Evolutionary conservation across 2,113 vertebrate genomes (phyloP).

Genomic region (Conger conger): DNA sequence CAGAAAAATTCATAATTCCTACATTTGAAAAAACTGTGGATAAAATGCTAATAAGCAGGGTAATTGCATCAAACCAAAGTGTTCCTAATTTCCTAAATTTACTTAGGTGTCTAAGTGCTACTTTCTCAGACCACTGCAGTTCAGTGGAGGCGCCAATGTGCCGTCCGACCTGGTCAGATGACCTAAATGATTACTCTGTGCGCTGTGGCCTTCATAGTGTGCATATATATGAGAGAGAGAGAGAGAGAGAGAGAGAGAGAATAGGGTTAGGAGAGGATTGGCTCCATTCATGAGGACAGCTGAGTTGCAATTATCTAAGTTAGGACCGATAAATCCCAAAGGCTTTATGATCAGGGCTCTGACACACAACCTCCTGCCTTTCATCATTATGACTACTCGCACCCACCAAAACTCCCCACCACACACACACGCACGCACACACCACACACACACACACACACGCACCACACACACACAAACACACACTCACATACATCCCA

Average conservation of each 20-base stretch:
- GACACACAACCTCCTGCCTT: slow-evolving; percentile 78
- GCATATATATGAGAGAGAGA: slow-evolving; percentile 7
- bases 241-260: slow-evolving; percentile 29
- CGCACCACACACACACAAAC: background rate
- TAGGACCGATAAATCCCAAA: slow-evolving; percentile 76
- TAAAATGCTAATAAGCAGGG: background rate
- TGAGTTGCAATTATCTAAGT: slow-evolving; percentile 76
- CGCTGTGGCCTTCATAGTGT: slow-evolving; percentile 7
- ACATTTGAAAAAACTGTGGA: too few relatives aligned
- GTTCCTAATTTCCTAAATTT: background rate
- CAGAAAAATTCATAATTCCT: too few relatives aligned
- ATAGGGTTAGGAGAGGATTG: background rate
- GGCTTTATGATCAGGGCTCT: slow-evolving; percentile 71
- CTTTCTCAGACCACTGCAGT: background rate
- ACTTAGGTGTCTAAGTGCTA: background rate
- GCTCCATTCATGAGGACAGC: slow-evolving; percentile 66
- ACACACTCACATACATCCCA: slow-evolving; percentile 1
- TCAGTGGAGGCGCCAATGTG: background rate
- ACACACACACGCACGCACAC: background rate
- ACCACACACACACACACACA: background rate
- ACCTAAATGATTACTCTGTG: slow-evolving; percentile 25
- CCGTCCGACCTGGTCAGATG: slow-evolving; percentile 39
- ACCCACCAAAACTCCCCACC: slow-evolving; percentile 55
- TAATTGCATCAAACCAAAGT: background rate
- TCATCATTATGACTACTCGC: slow-evolving; percentile 76